phyloP scores from a whole-genome alignment of 2,888 invertebrate genomes.

The Microctonus brassicae region DNA sequence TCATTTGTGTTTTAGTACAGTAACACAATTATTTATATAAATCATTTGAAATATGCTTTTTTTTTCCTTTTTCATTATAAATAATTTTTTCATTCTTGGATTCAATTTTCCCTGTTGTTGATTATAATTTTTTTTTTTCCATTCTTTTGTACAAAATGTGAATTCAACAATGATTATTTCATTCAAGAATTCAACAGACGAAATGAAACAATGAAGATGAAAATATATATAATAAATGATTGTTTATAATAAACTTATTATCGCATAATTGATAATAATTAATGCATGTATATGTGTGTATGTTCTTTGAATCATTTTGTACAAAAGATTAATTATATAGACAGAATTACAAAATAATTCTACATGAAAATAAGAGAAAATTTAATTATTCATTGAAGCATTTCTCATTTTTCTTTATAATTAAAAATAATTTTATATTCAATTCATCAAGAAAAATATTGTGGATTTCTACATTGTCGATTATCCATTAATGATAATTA shows the following conservation, averaged over 20 bases:
- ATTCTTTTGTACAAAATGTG: slow-evolving; percentile 23
- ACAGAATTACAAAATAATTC: too few relatives aligned
- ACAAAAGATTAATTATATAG: too few relatives aligned
- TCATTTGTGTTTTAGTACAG: background rate
- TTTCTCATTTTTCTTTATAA: background rate
- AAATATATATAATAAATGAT: background rate
- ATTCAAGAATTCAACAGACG: background rate
- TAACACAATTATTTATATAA: background rate
- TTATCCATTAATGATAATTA: background rate
- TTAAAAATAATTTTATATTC: background rate
- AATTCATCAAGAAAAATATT: background rate
- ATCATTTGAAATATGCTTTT: background rate
- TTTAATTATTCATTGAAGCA: too few relatives aligned
- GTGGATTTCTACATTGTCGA: background rate
- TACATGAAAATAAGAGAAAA: background rate
- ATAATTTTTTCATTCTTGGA: slow-evolving; percentile 3
- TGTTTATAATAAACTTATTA: background rate
- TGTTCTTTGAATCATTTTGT: slow-evolving; percentile 9
- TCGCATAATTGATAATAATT: background rate
- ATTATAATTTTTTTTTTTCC: too few relatives aligned
- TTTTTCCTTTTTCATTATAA: background rate
- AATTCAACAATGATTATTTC: background rate
- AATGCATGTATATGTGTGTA: background rate
- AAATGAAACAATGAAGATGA: slow-evolving; percentile 9
- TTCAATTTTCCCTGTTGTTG: background rate